These are phyloP conservation scores for Hirundo rustica DNA, from an alignment of 2,797 vertebrate genomes.

Conservation along the genomic window DNA sequence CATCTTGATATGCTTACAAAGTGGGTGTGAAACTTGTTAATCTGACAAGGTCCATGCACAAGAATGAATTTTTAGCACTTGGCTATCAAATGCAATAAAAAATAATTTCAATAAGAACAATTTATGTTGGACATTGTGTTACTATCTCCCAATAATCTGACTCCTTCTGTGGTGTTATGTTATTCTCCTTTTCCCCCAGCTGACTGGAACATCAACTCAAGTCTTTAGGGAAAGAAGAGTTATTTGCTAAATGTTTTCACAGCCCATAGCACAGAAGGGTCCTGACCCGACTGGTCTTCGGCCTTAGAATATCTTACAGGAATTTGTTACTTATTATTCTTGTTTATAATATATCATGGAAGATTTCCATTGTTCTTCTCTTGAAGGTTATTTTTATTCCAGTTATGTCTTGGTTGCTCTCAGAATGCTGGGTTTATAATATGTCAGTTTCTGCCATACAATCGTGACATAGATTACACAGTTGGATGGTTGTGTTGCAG, in stretches of 20 bases:
- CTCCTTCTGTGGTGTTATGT: background rate
- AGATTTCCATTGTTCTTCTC: background rate
- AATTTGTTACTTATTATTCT: background rate
- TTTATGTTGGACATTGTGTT: background rate
- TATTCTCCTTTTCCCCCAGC: background rate
- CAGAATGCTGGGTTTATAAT: background rate
- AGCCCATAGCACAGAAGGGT: background rate
- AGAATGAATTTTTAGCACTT: background rate
- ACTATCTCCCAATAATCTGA: background rate
- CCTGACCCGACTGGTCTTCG: background rate
- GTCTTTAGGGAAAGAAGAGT: background rate
- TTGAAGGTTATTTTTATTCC: background rate
- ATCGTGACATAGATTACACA: background rate
- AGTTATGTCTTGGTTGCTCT: background rate
- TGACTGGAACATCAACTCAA: background rate
- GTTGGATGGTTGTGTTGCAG: background rate
- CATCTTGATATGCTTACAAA: background rate
- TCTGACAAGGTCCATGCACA: background rate
- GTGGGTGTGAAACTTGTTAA: background rate
- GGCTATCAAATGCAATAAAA: background rate
- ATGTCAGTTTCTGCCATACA: background rate
- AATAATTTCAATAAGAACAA: background rate
- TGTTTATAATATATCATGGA: background rate
- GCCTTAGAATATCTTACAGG: background rate
- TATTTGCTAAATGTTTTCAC: constrained; percentile 3